Base-by-base conservation (phyloP, 2,113 vertebrate species). In the Scalopus aquaticus region DNA sequence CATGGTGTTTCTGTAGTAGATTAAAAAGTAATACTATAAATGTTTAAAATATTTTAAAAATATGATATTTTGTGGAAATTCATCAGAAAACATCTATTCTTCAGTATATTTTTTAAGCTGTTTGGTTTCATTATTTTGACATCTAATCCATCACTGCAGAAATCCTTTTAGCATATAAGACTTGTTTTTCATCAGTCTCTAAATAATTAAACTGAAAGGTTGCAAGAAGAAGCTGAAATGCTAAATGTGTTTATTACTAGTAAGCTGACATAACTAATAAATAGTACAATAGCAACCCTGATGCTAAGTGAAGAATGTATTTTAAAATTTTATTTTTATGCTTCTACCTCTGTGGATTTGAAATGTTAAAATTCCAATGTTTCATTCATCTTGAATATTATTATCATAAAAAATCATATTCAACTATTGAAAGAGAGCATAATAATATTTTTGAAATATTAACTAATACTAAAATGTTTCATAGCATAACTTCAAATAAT, bases 1-100 rank as follows among this genome's bases (percentile, higher is more conserved):
- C 96, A 97, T 96, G 97, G 96, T 97, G 97, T 95, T 97, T 97
- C 98, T 96, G 96, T 81, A 97, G 96, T 94, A 97, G 97, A 97
- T 98, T 98, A 98, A 97, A 98, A 98, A 95, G 95, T 97, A 98
- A 98, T 97, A 98, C 92, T 97, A 93, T 96, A 94, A 97, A 98
- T 98, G 97, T 96, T 97, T 97, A 97, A 98, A 97, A 98, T 97
- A 98, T 98, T 98, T 98, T 96, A 87, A 97, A 98, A 98, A 98
- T 98, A 26, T 96, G 96, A 96, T 98, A 97, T 96, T 97, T 95
- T 95, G 90, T 95, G 92, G 95, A 97, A 97, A 98, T 97, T 96
- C 96, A 98, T 98, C 96, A 96, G 90, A 95, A 98, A 98, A 97
- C 76, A 98, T 97, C 95, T 95, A 97, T 97, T 97, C 97, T 97